Evolutionary conservation across 2,113 vertebrate genomes (phyloP).

Genomic region (Pseudorectes ferrugineus): DNA sequence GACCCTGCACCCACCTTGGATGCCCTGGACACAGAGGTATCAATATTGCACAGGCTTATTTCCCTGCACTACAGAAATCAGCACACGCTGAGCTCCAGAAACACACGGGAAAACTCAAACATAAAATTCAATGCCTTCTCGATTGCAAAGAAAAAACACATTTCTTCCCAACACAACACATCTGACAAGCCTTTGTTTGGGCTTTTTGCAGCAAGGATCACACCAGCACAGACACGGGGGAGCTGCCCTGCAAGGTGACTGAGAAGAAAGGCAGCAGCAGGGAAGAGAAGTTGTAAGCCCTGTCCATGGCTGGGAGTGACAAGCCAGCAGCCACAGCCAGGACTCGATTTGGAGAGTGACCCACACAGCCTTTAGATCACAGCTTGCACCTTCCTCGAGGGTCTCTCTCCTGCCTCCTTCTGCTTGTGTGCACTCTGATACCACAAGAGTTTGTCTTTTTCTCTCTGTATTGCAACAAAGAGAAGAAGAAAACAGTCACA

Average conservation of each 20-base stretch:
- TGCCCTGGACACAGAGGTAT: neutral
- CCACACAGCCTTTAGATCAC: accelerated
- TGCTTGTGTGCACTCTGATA: neutral
- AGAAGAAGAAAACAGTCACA: neutral
- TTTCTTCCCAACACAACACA: neutral
- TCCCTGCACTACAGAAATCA: neutral
- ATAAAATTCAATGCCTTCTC: neutral
- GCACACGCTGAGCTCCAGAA: neutral
- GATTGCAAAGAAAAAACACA: neutral
- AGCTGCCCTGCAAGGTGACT: neutral
- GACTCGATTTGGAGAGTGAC: neutral
- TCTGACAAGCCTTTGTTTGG: neutral
- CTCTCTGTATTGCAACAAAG: neutral
- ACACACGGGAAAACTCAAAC: neutral
- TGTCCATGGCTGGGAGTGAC: neutral
- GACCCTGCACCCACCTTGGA: neutral
- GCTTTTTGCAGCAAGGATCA: neutral
- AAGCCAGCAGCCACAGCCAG: neutral
- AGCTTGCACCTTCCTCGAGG: neutral
- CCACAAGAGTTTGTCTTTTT: neutral
- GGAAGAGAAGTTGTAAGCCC: neutral
- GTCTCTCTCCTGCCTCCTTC: neutral
- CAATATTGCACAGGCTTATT: neutral
- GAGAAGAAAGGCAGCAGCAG: neutral
- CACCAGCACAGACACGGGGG: neutral